Conservation (phyloP, 2,797 vertebrate species). For the Liasis olivaceus region DNA sequence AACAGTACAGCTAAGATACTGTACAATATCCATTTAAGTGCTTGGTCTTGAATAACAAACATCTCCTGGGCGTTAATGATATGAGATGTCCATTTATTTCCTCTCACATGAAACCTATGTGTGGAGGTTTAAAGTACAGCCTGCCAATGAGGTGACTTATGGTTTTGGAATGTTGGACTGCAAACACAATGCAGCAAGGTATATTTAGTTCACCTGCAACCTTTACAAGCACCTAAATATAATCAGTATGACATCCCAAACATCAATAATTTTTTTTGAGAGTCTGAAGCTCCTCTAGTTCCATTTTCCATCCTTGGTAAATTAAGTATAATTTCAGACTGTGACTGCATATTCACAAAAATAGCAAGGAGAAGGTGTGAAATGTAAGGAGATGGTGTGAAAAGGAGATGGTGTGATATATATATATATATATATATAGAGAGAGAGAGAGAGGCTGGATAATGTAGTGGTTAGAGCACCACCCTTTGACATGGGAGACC, state of each 20-base stretch:
- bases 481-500: no score
- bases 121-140: conserved; percentile 43
- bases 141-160: conserved; percentile 38
- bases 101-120: not conserved
- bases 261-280: conserved; percentile 44
- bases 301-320: not conserved
- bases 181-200: conserved; percentile 39
- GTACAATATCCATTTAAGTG: not conserved
- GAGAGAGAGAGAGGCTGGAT: no score
- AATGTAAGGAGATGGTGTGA: not conserved
- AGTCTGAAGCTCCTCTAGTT: not conserved
- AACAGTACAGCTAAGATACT: not conserved
- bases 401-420: not conserved
- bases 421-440: not conserved
- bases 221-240: conserved; percentile 50
- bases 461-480: no score
- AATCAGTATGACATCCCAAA: conserved; percentile 56
- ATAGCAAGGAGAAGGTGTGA: not conserved
- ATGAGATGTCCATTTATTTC: conserved; percentile 21
- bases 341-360: not conserved
- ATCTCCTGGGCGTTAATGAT: conserved; percentile 17
- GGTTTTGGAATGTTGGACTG: conserved; percentile 49
- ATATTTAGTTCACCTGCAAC: conserved; percentile 56
- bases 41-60: conserved; percentile 10
- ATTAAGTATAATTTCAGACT: conserved; percentile 1